These are phyloP conservation scores for Maniola hyperantus DNA, from an alignment of 2,888 invertebrate genomes.

Conservation along the genomic window DNA sequence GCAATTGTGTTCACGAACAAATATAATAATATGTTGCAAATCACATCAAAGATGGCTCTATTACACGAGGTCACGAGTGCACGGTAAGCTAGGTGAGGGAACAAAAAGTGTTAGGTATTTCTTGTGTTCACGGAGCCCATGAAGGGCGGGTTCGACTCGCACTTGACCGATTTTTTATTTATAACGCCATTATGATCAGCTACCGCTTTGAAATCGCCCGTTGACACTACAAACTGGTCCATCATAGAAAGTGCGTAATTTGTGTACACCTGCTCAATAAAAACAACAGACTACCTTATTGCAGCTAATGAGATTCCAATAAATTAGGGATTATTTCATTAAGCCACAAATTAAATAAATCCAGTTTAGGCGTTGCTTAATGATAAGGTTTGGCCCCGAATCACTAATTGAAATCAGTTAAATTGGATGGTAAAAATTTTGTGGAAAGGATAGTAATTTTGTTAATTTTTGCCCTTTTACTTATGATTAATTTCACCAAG, in stretches of 20 bases:
- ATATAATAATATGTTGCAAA: too few relatives aligned
- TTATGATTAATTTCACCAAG: too few relatives aligned
- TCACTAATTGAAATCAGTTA: slow-evolving; percentile 18
- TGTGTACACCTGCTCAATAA: slow-evolving; percentile 38
- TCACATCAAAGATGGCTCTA: too few relatives aligned
- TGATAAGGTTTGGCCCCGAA: slow-evolving; percentile 12
- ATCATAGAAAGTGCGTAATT: slow-evolving; percentile 41
- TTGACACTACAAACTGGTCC: slow-evolving; percentile 39
- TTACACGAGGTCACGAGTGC: too few relatives aligned
- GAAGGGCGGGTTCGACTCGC: too few relatives aligned
- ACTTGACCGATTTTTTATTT: slow-evolving; percentile 25
- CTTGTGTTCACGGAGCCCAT: too few relatives aligned
- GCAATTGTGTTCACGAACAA: too few relatives aligned
- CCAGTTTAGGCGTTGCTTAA: slow-evolving; percentile 23
- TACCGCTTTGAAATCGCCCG: slow-evolving; percentile 31
- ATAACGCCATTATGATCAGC: slow-evolving; percentile 37
- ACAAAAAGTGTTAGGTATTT: too few relatives aligned
- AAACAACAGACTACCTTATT: slow-evolving; percentile 36
- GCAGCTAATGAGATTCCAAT: slow-evolving; percentile 36
- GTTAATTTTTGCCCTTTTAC: background rate
- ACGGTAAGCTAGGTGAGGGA: too few relatives aligned
- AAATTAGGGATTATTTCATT: slow-evolving; percentile 26
- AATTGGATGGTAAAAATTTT: background rate
- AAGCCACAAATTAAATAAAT: slow-evolving; percentile 18
- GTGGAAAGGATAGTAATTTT: too few relatives aligned